Evolutionary conservation across 2,888 invertebrate genomes (phyloP).

Genomic region (Gryllus longicercus): DNA sequence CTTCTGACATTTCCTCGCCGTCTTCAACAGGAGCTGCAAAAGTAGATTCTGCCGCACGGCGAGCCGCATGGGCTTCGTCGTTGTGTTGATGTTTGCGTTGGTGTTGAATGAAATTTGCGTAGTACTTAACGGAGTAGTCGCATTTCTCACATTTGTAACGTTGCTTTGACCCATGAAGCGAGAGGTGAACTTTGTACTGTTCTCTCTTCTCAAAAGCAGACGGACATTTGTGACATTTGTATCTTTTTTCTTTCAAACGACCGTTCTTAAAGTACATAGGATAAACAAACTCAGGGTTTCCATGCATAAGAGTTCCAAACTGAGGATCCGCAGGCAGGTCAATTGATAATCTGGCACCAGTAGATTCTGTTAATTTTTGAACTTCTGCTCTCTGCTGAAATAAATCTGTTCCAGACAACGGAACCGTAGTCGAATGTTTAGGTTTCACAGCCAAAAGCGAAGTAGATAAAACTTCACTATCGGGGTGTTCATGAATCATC

Average conservation of each 20-base stretch:
- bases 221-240: slow-evolving; percentile 81
- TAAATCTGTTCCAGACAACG: slow-evolving; percentile 63
- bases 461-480: not conserved
- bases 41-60: slow-evolving; percentile 40
- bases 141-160: slow-evolving; percentile 78
- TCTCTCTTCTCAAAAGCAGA: slow-evolving; percentile 82
- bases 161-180: slow-evolving; percentile 78
- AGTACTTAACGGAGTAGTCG: slow-evolving; percentile 84
- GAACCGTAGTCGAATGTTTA: slow-evolving; percentile 48
- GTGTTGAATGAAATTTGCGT: slow-evolving; percentile 79
- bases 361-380: slow-evolving; percentile 36
- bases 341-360: slow-evolving; percentile 32
- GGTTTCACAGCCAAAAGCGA: slow-evolving; percentile 36
- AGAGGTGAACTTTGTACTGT: slow-evolving; percentile 78
- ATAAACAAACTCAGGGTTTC: slow-evolving; percentile 73
- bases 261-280: slow-evolving; percentile 73
- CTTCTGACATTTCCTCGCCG: slow-evolving; percentile 35
- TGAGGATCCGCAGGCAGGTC: slow-evolving; percentile 60
- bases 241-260: slow-evolving; percentile 69
- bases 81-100: slow-evolving; percentile 73
- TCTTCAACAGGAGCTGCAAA: not conserved
- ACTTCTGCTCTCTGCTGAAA: slow-evolving; percentile 62
- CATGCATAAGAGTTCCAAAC: slow-evolving; percentile 66
- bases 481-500: slow-evolving; percentile 44
- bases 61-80: slow-evolving; percentile 61